Base-by-base conservation (phyloP, 1,140 invertebrate genomes). In the Drosophila insularis region DNA sequence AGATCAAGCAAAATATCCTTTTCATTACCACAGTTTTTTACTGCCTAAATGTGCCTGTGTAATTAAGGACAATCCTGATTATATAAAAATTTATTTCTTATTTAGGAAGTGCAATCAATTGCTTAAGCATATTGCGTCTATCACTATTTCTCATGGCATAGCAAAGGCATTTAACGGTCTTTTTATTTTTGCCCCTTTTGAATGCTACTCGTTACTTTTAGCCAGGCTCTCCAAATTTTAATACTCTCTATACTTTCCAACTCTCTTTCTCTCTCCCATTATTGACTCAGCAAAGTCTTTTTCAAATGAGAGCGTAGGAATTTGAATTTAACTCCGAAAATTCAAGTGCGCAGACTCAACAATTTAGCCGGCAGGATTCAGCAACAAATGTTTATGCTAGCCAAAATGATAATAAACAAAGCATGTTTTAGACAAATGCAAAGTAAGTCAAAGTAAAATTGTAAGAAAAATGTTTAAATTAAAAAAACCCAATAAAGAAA, bases 311-410 rank as follows among this genome's bases (percentile, higher is more conserved):
- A 82, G 82, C 73, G 23, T 37, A 56, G 80, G 85, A 84, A 84
- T 89, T 78, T 66, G 39, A 23, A 63, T 37, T 10, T n/a, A 63
- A 84, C 69, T 89, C 80, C 85, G 85, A 89, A 89, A 73, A 53
- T 23, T 65, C 3, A 8, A 74, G 3, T 74, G 87, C 87, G 87
- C 82, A 87, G 65, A 87, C 87, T 90, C 87, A 90, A 77, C 87
- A 81, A 8, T 72, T 78, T 74, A 69, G 74, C 87, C 87, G 87
- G 87, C 72, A 54, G 69, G 68, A 80, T 89, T 89, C 71, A 89
- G 84, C 84, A 87, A 89, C 84, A 89, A 89, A 89, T 87, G 82
- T 87, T 87, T 87, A 81, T 80, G 64, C 56, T 71, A 46, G 19
- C 21, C 8, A 19, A 31, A 23, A 59, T 67, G 70, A 89, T 80